Base-by-base conservation (phyloP, 2,797 vertebrate species). In the Centroberyx gerrardi region DNA sequence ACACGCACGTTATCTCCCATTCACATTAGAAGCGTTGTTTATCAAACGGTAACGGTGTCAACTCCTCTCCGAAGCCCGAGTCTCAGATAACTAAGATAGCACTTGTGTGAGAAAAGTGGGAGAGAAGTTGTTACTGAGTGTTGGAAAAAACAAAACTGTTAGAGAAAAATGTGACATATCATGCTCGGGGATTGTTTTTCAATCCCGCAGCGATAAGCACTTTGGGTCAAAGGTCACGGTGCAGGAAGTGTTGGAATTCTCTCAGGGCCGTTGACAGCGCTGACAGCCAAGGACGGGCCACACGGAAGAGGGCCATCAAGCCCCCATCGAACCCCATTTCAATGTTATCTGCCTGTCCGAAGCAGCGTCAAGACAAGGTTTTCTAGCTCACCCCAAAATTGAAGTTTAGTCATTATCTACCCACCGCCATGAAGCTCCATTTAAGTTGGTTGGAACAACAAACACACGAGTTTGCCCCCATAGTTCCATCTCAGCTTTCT, bases 211-310 rank as follows among this genome's bases (percentile, higher is more conserved):
- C 61, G 87, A 93, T 88, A 90, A 91, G 90, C 67, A 83, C 86
- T 88, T 83, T 78, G 68, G 90, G 90, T 92, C 86, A 93, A 88
- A 94, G 89, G 86, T 90, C 81, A 76, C 68, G 65, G 70, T 29
- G 78, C 87, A 94, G 94, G 93, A 95, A 94, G 87, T 90, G 88
- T 81, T 81, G 86, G 85, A 89, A 92, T 92, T 90, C 81, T 86
- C 88, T 77, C 4, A 66, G 80, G 88, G 83, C 68, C 59, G 68
- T 86, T 77, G 22, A 64, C 70, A 64, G 75, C 44, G 76, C 70
- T 91, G 85, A 89, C 90, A 91, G 88, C 72, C 91, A 90, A 93
- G 90, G 93, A 90, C 89, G 28, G 81, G 82, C 75, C 67, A 69
- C 46, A 15, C 13, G 80, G 87, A 85, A 75, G 54, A 55, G 7